Percentiles rank a stretch among this genome's conserved stretches.
Conservation (phyloP, 2,888 invertebrate genomes). For the Plagodis dolabraria region DNA sequence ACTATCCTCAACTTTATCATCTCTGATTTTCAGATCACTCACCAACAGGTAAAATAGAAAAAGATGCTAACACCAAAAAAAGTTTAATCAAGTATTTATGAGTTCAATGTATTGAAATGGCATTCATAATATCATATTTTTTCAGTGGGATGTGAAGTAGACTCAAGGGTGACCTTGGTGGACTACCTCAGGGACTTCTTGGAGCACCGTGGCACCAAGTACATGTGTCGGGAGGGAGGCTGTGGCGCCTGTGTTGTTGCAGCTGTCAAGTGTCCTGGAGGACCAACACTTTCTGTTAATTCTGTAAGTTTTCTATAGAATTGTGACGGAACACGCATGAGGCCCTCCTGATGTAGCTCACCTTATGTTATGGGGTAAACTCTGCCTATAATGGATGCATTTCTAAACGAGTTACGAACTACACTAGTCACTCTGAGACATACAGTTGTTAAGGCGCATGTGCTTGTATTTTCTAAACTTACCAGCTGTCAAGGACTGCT, state of each 20-base stretch:
- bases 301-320: constrained; percentile 76
- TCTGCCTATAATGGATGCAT: no score
- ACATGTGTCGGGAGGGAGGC: constrained; percentile 88
- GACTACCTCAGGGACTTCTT: constrained; percentile 82
- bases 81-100: no score
- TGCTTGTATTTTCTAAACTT: no score
- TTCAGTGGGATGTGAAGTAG: constrained; percentile 42
- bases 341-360: no score
- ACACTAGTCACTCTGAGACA: not conserved
- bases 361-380: no score
- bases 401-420: not conserved
- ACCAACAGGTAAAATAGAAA: not conserved
- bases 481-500: no score
- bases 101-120: not conserved
- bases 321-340: no score
- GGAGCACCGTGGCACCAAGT: constrained; percentile 86
- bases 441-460: not conserved
- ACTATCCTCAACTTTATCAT: not conserved
- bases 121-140: not conserved
- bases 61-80: no score
- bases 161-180: constrained; percentile 67
- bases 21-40: no score
- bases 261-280: constrained; percentile 55
- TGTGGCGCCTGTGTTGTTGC: constrained; percentile 87
- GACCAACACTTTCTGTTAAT: constrained; percentile 82